Conservation (phyloP, 2,888 invertebrate species). For the Pristionchus fissidentatus region DNA sequence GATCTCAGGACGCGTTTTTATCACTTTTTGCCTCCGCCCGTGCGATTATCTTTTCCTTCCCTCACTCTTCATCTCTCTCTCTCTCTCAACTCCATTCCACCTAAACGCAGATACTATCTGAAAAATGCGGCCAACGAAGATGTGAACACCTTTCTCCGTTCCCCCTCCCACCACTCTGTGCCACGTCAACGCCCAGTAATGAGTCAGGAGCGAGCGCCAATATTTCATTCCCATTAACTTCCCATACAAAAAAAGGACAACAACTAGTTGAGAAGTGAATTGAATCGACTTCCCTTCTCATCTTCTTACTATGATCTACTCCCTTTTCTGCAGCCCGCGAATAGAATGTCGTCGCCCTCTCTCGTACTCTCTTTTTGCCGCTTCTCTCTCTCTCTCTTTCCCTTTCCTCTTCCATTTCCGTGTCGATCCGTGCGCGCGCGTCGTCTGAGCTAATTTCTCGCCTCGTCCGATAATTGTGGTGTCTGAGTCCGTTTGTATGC, state of each 20-base stretch:
- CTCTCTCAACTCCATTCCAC: slow-evolving; percentile 8
- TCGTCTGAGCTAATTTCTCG: no score
- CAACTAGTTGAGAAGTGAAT: no score
- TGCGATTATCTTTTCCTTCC: slow-evolving; percentile 33
- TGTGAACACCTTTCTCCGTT: neutral
- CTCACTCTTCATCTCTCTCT: slow-evolving; percentile 4
- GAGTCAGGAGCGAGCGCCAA: no score
- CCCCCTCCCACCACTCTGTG: no score
- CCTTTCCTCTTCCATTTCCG: neutral
- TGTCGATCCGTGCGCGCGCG: no score
- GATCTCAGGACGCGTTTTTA: neutral
- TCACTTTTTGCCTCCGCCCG: neutral
- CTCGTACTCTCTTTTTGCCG: neutral
- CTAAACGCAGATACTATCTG: neutral
- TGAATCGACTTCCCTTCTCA: neutral
- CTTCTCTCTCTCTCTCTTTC: neutral
- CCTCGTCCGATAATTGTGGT: no score
- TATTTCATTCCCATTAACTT: no score
- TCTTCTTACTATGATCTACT: neutral
- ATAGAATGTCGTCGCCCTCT: no score
- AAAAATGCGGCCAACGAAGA: neutral
- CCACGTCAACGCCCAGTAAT: no score
- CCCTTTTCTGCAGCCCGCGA: no score
- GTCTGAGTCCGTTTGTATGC: no score
- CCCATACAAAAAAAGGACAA: no score